Evolutionary conservation across 2,888 invertebrate genomes (phyloP).

Genomic region (Pterobdella sp.): DNA sequence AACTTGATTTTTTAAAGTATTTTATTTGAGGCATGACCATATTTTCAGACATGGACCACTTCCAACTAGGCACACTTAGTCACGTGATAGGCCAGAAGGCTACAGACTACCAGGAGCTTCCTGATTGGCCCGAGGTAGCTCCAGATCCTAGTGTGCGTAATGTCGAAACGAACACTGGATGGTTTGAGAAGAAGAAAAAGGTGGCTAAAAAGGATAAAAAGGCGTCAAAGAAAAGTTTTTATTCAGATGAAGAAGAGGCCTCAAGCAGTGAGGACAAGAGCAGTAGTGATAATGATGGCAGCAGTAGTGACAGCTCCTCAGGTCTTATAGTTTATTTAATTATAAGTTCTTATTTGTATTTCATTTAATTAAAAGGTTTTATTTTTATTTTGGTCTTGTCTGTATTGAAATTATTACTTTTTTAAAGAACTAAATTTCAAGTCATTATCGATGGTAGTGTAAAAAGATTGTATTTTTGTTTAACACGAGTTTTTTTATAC

Average conservation of each 20-base stretch:
- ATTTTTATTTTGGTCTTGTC: neutral
- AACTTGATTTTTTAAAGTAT: no score
- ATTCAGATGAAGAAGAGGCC: slow-evolving; percentile 51
- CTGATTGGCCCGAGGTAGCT: slow-evolving; percentile 68
- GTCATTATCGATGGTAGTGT: no score
- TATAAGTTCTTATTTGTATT: neutral
- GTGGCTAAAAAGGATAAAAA: slow-evolving; percentile 43
- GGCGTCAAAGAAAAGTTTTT: slow-evolving; percentile 59
- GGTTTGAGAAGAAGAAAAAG: slow-evolving; percentile 40
- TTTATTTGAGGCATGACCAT: no score
- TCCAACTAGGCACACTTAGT: slow-evolving; percentile 86
- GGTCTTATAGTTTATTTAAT: no score
- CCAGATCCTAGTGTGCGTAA: slow-evolving; percentile 63
- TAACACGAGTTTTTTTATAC: neutral
- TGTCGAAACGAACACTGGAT: slow-evolving; percentile 38
- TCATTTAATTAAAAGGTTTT: neutral
- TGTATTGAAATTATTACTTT: neutral
- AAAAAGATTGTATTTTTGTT: no score
- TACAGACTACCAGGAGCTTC: slow-evolving; percentile 78
- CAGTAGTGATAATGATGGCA: slow-evolving; percentile 31
- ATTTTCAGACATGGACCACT: slow-evolving; percentile 75
- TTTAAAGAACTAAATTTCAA: no score
- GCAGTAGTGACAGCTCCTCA: slow-evolving; percentile 1
- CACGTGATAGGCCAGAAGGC: slow-evolving; percentile 82
- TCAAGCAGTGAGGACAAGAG: slow-evolving; percentile 21